phyloP scores from a whole-genome alignment of 1,140 invertebrate species.

The Phortica variegata region DNA sequence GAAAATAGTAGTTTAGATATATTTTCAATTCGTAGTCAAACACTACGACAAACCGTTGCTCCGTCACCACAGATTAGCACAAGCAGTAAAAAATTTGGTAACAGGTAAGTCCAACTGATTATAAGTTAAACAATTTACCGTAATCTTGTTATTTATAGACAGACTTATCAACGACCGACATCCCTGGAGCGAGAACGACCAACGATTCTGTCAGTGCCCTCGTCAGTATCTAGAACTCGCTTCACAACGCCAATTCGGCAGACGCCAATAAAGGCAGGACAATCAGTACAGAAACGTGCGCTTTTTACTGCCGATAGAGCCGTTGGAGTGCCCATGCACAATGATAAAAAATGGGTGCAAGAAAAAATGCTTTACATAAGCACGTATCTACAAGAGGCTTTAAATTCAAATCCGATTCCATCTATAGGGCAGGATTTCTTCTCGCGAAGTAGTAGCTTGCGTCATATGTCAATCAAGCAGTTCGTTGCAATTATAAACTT shows the following conservation, averaged over 20 bases:
- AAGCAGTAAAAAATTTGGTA: slow-evolving; percentile 6
- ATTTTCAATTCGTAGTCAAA: slow-evolving; percentile 9
- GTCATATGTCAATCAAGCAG: slow-evolving; percentile 49
- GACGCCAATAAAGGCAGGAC: slow-evolving; percentile 8
- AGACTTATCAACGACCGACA: slow-evolving; percentile 10
- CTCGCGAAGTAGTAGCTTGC: slow-evolving; percentile 24
- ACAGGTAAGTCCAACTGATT: slow-evolving; percentile 8
- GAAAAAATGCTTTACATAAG: slow-evolving; percentile 36
- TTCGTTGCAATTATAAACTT: slow-evolving; percentile 42
- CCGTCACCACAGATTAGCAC: slow-evolving; percentile 1
- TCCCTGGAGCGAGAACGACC: slow-evolving; percentile 16
- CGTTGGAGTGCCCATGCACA: slow-evolving; percentile 14
- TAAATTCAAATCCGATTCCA: slow-evolving; percentile 1
- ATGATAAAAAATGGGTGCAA: slow-evolving; percentile 49
- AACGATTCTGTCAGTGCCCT: not conserved
- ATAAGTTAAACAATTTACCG: not conserved
- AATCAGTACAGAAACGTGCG: slow-evolving; percentile 17
- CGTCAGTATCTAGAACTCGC: slow-evolving; percentile 1
- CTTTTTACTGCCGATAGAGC: slow-evolving; percentile 31
- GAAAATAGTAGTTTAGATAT: not conserved
- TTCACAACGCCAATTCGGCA: not conserved
- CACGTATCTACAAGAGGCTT: slow-evolving; percentile 29
- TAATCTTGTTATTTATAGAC: slow-evolving; percentile 2
- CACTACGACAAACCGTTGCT: not conserved
- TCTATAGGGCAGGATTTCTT: slow-evolving; percentile 30